Conservation (phyloP, 2,113 vertebrate species). For the Ariopsis seemanni region DNA sequence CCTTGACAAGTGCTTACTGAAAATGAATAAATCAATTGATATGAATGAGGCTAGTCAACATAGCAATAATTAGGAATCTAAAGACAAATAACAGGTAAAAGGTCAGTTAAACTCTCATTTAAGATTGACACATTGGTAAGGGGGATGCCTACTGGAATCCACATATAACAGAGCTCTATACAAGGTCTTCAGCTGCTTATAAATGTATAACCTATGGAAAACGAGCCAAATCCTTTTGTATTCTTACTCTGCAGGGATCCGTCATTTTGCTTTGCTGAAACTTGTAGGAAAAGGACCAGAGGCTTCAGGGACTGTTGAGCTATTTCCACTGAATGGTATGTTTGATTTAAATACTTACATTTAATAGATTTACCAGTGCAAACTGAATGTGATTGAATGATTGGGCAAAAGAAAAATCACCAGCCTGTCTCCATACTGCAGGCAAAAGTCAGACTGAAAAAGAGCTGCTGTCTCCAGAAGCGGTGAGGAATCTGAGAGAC, state of each 20-base stretch:
- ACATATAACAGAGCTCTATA: neutral
- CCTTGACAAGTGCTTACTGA: neutral
- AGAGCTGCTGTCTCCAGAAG: constrained; percentile 61
- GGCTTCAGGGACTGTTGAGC: constrained; percentile 71
- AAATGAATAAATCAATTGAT: neutral
- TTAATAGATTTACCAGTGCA: neutral
- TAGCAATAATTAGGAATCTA: neutral
- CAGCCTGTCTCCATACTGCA: constrained; percentile 40
- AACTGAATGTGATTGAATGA: neutral
- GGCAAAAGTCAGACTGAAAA: constrained; percentile 71
- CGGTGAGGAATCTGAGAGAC: constrained; percentile 69
- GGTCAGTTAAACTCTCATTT: neutral
- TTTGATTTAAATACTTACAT: neutral
- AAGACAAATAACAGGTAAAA: neutral
- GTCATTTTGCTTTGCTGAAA: constrained; percentile 77
- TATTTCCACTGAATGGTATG: constrained; percentile 76
- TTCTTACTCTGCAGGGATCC: constrained; percentile 66
- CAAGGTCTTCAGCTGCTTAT: neutral
- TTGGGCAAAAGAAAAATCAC: neutral
- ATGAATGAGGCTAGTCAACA: neutral
- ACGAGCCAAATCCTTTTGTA: neutral
- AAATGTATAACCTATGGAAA: neutral
- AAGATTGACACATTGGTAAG: neutral
- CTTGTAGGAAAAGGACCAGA: constrained; percentile 64
- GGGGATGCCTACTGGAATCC: neutral